Base-by-base conservation (phyloP, 2,888 invertebrate species). In the Campopleginae sp. region DNA sequence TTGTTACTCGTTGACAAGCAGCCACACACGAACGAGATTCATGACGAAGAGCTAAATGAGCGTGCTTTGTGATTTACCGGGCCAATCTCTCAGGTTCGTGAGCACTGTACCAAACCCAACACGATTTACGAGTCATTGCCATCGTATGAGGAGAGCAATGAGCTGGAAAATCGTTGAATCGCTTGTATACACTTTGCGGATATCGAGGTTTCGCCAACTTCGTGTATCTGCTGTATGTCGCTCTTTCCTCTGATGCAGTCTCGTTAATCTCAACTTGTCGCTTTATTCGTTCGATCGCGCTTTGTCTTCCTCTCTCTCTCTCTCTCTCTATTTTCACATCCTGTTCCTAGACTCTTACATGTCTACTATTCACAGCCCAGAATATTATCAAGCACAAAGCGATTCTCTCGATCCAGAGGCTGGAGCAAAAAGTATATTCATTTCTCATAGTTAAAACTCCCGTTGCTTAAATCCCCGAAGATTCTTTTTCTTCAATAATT, bases 131-230 rank as follows among this genome's bases (percentile, higher is more conserved):
- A 88, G 77, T 87, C 88, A 86, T 88, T 87, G 86, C 76, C 84
- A 86, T 78, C 61, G 74, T 75, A 74, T 75, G 77, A 81, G 82
- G 75, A 85, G 82, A 63, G 71, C 87, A 84, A 80, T 84, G 85
- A 86, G 84, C 80, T 87, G 86, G 84, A 87, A 85, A 87, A 85
- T 87, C 83, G 85, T 87, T 87, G 82, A 86, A 84, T 82, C 84
- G 66, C 44, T 75, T 44, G 63, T 23, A 58, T 38, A 27, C 75
- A 75, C 65, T 74, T 66, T 70, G 77, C 61, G 48, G 31, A 51
- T 58, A 51, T 51, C 65, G 61, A 63, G 44, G 17, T 58, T 33
- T 14, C 17, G 14, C n/a, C 1, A 61, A 75, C 63, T 72, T 23
- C 23, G 23, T 14, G 14, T 33, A 58, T 31, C 7, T 61, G 23